Evolutionary conservation across 2,888 invertebrate genomes (phyloP), one percentile per base, ranked within the genome.

Genomic region (Diarsia mendica): DNA sequence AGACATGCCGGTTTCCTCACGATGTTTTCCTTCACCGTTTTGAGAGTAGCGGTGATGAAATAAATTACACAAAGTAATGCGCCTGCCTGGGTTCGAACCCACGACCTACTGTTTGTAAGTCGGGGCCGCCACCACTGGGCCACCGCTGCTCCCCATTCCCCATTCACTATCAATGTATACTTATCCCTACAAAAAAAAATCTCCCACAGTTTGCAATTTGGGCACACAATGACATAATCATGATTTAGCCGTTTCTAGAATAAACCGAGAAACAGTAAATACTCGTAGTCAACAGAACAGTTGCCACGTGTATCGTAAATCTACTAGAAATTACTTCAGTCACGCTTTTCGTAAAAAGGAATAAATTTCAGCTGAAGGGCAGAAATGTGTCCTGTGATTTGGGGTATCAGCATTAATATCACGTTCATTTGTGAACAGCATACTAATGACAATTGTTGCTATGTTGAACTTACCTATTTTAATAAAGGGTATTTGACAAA

Each of bases 261-360:
- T 11, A 60, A 80, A 46, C 23, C 18, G 18, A 51, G 33, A 13
- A 39, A 51, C 33, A 67, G 13, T n/a, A 48, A 55, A 55, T 67
- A 23, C n/a, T 49, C 5, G 49, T 49, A 20, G 49, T 33, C 58
- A 5, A 51, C 48, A 64, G 58, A 67, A 61, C n/a, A 15, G 48
- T 28, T 0, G 67, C 39, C 67, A 67, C 66, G 55, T 68, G 77
- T 65, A 77, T 58, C 58, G n/a, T 82, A 65, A 82, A 58, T 39
- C 20, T 20, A 23, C 3, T 23, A 65, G n/a, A 63, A 77, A 82
- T 58, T 60, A 48, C n/a, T 82, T 65, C 10, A 53, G 83, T 68
- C 79, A 77, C 83, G 68, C 67, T 39, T 77, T 23, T 39, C 20
- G 18, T 4, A 15, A 66, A 66, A 39, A 39, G n/a, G 28, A 44